Evolutionary conservation across 2,888 invertebrate species (phyloP).

Genomic region (Drosophila longiperda): DNA sequence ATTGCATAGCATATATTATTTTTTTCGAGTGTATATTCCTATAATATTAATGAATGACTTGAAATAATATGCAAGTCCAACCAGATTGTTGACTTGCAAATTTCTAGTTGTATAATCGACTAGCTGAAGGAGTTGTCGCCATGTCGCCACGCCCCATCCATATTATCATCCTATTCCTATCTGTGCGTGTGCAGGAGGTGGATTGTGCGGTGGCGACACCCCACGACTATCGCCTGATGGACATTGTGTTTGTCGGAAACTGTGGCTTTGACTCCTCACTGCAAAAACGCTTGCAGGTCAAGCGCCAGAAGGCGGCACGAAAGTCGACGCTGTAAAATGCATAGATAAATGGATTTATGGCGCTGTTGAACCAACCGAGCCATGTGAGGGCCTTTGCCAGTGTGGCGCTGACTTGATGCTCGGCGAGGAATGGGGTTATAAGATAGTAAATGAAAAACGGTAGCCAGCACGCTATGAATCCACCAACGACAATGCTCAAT

Average conservation of each 20-base stretch:
- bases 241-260: constrained; percentile 83
- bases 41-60: constrained; percentile 3
- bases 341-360: constrained; percentile 95
- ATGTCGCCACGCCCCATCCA: constrained; percentile 25
- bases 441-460: constrained; percentile 94
- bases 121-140: constrained; percentile 5
- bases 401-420: constrained; percentile 87
- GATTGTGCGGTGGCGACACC: constrained; percentile 10
- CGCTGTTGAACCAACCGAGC: constrained; percentile 96
- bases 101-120: constrained; percentile 8
- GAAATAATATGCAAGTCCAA: constrained; percentile 17
- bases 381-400: constrained; percentile 92
- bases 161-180: constrained; percentile 19
- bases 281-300: constrained; percentile 87
- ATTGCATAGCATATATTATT: neutral
- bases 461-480: constrained; percentile 94
- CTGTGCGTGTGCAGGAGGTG: constrained; percentile 11
- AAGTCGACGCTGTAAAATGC: constrained; percentile 96
- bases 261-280: constrained; percentile 80
- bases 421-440: constrained; percentile 91
- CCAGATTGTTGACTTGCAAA: constrained; percentile 13
- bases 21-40: neutral
- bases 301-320: constrained; percentile 93
- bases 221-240: constrained; percentile 82
- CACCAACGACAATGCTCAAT: constrained; percentile 93